phyloP scores from a whole-genome alignment of 2,797 vertebrate species.

The Perdix hodgsoniae region DNA sequence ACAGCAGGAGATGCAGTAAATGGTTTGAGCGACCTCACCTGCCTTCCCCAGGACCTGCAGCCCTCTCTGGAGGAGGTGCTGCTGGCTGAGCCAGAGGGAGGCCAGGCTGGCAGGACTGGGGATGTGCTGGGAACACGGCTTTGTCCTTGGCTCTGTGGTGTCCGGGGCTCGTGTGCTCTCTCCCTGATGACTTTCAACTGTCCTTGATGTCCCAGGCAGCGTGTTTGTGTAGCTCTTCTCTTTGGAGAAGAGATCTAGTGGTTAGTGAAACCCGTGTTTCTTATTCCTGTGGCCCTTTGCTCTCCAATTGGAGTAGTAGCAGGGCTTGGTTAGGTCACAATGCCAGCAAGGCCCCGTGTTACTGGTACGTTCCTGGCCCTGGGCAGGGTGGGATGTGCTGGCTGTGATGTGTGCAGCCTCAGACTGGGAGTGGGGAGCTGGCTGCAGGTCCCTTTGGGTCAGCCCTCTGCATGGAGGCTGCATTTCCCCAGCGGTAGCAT shows the following conservation, averaged over 20 bases:
- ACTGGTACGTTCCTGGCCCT: background rate
- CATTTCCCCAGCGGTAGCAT: fast-evolving
- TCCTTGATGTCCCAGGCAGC: background rate
- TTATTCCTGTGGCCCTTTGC: background rate
- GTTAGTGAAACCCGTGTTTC: background rate
- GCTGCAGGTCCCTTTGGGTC: fast-evolving
- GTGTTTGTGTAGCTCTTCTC: background rate
- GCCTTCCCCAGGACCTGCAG: background rate
- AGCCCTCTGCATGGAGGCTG: fast-evolving
- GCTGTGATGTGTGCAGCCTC: background rate
- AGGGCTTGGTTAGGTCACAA: background rate
- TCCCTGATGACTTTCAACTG: background rate
- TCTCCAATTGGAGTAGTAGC: background rate
- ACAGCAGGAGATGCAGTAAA: background rate
- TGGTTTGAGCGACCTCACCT: background rate
- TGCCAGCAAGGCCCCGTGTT: background rate
- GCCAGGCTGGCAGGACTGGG: background rate
- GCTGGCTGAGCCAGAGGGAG: background rate
- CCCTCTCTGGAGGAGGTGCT: background rate
- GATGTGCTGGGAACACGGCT: fast-evolving
- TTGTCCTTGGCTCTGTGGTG: fast-evolving
- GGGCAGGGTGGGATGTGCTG: background rate
- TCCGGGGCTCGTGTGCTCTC: background rate
- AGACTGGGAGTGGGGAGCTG: background rate
- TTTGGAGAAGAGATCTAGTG: background rate